Percentiles rank a stretch among this genome's conserved stretches.
Conservation (phyloP, 2,797 vertebrate genomes). For the Fringilla coelebs region DNA sequence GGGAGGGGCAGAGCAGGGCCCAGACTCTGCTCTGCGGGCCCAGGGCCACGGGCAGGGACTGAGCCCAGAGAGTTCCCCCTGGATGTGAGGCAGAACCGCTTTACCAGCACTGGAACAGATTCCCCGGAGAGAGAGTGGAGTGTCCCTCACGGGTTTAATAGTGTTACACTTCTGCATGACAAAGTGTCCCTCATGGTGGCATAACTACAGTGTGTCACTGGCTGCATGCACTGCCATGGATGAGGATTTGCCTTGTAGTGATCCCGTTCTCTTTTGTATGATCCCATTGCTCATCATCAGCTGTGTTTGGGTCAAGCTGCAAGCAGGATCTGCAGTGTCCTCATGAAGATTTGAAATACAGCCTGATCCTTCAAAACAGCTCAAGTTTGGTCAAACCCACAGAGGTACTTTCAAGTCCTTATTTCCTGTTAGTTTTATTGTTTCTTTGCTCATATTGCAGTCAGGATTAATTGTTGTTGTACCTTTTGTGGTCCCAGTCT, state of each 20-base stretch:
- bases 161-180: not conserved
- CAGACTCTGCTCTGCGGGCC: too few species aligned
- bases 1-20: not conserved
- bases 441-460: not conserved
- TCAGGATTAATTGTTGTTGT: not conserved
- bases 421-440: not conserved
- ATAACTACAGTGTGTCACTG: not conserved
- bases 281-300: not conserved
- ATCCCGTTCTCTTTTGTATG: not conserved
- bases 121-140: too few species aligned
- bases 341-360: not conserved
- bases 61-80: not conserved
- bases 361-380: not conserved
- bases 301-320: not conserved
- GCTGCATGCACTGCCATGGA: accelerated
- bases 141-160: not conserved
- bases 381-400: not conserved
- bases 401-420: not conserved
- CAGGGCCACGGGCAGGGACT: not conserved
- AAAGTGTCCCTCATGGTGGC: not conserved
- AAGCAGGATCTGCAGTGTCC: not conserved
- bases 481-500: not conserved
- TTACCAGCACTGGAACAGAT: not conserved
- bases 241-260: not conserved
- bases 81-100: not conserved